These are phyloP conservation scores for Polyploca ridens DNA, from an alignment of 2,888 invertebrate species.

Conservation along the genomic window DNA sequence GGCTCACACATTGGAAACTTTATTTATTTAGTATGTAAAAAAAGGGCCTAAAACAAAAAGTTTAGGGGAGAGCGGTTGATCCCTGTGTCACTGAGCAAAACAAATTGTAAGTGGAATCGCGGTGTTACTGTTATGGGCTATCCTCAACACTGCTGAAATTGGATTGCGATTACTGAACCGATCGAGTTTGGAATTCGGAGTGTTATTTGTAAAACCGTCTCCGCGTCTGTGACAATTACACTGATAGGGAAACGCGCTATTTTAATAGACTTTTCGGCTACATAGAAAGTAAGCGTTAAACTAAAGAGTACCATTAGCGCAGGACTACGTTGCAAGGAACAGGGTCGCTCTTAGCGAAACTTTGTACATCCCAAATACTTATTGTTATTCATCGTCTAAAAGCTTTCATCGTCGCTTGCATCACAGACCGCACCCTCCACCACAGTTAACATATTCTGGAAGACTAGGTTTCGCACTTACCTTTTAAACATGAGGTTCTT, in stretches of 20 bases:
- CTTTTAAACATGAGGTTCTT: slow-evolving; percentile 93
- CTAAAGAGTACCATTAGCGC: not conserved
- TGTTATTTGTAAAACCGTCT: slow-evolving; percentile 6
- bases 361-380: not conserved
- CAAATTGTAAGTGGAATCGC: slow-evolving; percentile 27
- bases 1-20: slow-evolving; percentile 2
- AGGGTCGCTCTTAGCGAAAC: not conserved
- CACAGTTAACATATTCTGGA: not conserved
- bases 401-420: not conserved
- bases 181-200: slow-evolving; percentile 32
- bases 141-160: slow-evolving; percentile 40
- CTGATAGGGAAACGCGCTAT: not conserved
- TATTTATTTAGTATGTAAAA: slow-evolving; percentile 9
- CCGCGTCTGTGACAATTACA: not conserved
- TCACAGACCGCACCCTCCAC: not conserved
- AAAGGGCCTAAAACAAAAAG: slow-evolving; percentile 10
- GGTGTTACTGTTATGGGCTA: slow-evolving; percentile 36
- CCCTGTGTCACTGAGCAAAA: slow-evolving; percentile 14
- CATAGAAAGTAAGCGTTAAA: not conserved
- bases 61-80: slow-evolving; percentile 10
- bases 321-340: not conserved
- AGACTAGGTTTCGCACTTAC: slow-evolving; percentile 53
- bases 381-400: not conserved
- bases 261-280: not conserved
- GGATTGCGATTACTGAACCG: slow-evolving; percentile 50